Evolutionary conservation across 2,888 invertebrate genomes (phyloP), one percentile per base, ranked within the genome.

Genomic region (Metalampra italica): DNA sequence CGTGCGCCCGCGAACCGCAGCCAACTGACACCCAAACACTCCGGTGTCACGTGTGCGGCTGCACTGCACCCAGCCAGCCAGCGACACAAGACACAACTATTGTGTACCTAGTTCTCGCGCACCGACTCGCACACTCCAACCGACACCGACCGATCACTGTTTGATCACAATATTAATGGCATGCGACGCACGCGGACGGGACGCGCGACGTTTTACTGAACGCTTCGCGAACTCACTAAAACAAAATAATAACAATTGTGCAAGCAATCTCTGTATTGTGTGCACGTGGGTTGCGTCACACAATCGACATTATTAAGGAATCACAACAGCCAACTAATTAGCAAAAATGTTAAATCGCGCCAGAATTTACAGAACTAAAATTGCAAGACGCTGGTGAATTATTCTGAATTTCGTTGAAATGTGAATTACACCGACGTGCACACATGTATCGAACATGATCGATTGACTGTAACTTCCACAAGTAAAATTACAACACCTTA

Each of bases 241-340:
- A 89, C 92, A 92, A 92, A 92, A 92, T 92, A 92, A 92, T 91
- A 92, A 92, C 92, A 92, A 92, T 91, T 91, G 91, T 91, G 91
- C 91, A 91, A 90, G 91, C 86, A 86, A 86, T 87, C 70, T 76
- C 73, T 82, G 78, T 80, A 81, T 68, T 81, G 75, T 70, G 79
- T 83, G 82, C 90, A 89, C 89, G 89, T 89, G 89, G 88, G 86
- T 86, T 85, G 86, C 83, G 83, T 86, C 86, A 85, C 78, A 74
- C 66, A 73, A 72, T 64, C 64, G 62, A 72, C 62, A 57, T 67
- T 71, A 68, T 74, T 74, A 65, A 66, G 70, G 77, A 76, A 72
- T 64, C 67, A 68, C 62, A 53, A 59, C 62, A 55, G 66, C 59
- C 3, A 22, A 22, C n/a, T 58, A 53, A 68, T 65, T 59, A 62